Evolutionary conservation across 2,888 invertebrate species (phyloP).

Genomic region (Clitarchus hookeri): DNA sequence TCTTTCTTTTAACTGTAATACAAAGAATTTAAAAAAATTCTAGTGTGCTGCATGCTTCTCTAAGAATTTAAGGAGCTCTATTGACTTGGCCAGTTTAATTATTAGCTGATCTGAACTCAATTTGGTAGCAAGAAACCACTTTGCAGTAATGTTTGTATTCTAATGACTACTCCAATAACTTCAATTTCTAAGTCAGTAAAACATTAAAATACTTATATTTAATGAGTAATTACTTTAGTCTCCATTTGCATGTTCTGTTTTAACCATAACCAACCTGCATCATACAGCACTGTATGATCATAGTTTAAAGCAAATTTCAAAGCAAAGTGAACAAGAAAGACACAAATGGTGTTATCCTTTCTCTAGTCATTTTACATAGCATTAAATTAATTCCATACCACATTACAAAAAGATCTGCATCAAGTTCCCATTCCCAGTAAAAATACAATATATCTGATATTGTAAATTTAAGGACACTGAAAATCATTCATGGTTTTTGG

Average conservation of each 20-base stretch:
- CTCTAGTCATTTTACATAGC: not conserved
- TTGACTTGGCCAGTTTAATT: too few species aligned
- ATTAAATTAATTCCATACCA: not conserved
- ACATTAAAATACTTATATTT: too few species aligned
- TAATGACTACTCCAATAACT: too few species aligned
- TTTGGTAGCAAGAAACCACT: too few species aligned
- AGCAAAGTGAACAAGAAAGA: too few species aligned
- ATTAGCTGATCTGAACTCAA: too few species aligned
- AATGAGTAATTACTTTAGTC: not conserved
- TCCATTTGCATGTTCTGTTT: not conserved
- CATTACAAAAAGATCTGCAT: not conserved
- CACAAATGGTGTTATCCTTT: not conserved
- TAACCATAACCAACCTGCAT: not conserved
- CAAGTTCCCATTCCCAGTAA: not conserved
- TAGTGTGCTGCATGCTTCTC: too few species aligned
- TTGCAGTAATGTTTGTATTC: too few species aligned
- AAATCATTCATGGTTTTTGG: not conserved
- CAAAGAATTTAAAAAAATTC: too few species aligned
- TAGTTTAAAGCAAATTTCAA: not conserved
- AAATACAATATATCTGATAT: not conserved
- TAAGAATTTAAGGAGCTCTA: too few species aligned
- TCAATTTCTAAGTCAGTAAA: too few species aligned
- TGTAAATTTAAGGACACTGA: not conserved
- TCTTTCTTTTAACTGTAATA: too few species aligned
- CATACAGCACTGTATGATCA: not conserved